Evolutionary conservation across 2,113 vertebrate species (phyloP), one percentile per base, ranked within the genome.

Genomic region (Oncorhynchus masou): DNA sequence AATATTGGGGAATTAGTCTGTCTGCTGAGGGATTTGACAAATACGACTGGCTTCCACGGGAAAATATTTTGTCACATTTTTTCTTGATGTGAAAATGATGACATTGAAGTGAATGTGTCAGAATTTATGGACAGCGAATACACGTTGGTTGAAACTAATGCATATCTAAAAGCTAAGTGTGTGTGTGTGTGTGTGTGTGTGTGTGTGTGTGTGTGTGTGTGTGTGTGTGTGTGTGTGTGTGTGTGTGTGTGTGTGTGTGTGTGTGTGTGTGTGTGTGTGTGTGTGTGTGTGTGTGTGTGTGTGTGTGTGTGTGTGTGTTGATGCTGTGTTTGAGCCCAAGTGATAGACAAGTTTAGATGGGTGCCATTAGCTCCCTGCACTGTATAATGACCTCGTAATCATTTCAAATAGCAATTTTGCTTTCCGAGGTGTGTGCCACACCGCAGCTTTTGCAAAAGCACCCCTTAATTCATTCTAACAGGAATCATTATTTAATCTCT

Each of bases 71-170:
- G 84, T 69, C 84, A 81, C 79, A 24, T 88, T 90, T 81, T 80
- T 86, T 81, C 65, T 34, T 88, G 84, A 91, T 92, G 88, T 81
- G 89, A 90, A 92, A 93, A 92, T 92, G 84, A 88, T 90, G 88
- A 73, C 83, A 91, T 92, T 89, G 90, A 86, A 84, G 79, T 74
- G 74, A 83, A 81, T 48, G 51, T 68, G 74, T 81, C 76, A 65
- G 11, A 75, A 82, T 87, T 86, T 71, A 60, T 81, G 27, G 74
- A 79, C 73, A 68, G 69, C 67, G 70, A 69, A 51, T 34, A 48
- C 34, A 22, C 20, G 22, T 49, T 19, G 20, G 20, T 45, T 76
- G 69, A 82, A 49, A 71, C 70, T 4, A 74, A 79, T 20, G 67
- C 29, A 49, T 68, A 16, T 13, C 70, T 1, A 78, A 62, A 75